Conservation (phyloP, 2,113 vertebrate species). For the Daphoenositta chrysoptera region DNA sequence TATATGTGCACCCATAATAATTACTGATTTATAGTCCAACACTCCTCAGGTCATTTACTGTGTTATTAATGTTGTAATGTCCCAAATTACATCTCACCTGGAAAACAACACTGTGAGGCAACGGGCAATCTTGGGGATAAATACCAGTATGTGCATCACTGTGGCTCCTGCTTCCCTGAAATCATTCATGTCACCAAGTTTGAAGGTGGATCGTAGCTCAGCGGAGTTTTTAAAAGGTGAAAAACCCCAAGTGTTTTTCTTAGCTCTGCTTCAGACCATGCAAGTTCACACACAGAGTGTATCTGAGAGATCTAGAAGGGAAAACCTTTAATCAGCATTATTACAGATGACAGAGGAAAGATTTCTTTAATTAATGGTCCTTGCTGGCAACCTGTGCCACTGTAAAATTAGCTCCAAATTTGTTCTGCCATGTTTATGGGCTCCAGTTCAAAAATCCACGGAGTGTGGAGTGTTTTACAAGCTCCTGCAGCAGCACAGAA, state of each 20-base stretch:
- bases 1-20: background rate
- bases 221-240: background rate
- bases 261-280: slow-evolving; percentile 33
- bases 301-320: slow-evolving; percentile 64
- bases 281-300: slow-evolving; percentile 14
- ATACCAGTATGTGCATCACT: background rate
- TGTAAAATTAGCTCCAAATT: slow-evolving; percentile 72
- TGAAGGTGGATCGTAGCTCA: slow-evolving; percentile 11
- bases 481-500: slow-evolving; percentile 69
- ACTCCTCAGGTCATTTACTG: background rate
- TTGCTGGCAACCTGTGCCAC: slow-evolving; percentile 72
- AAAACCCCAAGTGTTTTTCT: slow-evolving; percentile 29
- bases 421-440: slow-evolving; percentile 73
- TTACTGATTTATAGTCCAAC: background rate
- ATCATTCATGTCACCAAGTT: rapidly evolving
- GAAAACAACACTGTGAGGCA: slow-evolving; percentile 26
- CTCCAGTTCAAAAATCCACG: slow-evolving; percentile 68
- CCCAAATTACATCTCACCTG: slow-evolving; percentile 60
- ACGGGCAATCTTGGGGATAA: background rate
- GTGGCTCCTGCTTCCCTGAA: background rate
- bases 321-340: slow-evolving; percentile 65
- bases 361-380: slow-evolving; percentile 76
- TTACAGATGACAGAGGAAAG: slow-evolving; percentile 64
- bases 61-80: background rate
- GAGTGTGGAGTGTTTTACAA: slow-evolving; percentile 72